Percentiles rank a stretch among this genome's conserved stretches.
Conservation (phyloP, 37 sponge, comb jelly and placozoan genomes). For the Agelas oroides region DNA sequence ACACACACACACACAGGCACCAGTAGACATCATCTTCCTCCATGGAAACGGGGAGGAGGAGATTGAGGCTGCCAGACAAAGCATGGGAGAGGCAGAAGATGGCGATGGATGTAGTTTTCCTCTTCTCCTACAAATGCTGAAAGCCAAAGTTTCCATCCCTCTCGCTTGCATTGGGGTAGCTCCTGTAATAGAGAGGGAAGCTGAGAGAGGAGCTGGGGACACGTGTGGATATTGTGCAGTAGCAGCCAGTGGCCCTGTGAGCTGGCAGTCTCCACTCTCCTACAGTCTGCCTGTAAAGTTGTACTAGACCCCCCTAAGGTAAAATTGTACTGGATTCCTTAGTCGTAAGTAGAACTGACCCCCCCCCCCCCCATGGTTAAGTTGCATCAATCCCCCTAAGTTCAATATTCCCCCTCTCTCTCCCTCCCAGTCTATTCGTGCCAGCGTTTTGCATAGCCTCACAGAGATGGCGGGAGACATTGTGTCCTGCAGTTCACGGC, state of each 20-base stretch:
- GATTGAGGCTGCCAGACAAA: neutral
- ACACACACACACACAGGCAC: no score
- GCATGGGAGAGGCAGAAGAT: no score
- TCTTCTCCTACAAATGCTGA: constrained; percentile 48
- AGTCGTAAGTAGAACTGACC: no score
- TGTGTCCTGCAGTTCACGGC: constrained; percentile 40
- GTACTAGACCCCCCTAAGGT: constrained; percentile 79
- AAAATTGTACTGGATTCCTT: no score
- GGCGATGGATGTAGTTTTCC: no score
- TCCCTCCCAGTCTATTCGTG: constrained; percentile 12
- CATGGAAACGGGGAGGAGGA: constrained; percentile 44
- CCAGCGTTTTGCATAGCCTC: constrained; percentile 51
- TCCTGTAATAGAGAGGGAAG: constrained; percentile 10
- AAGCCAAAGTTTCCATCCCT: no score
- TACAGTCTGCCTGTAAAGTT: constrained; percentile 37
- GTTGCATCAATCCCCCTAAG: no score
- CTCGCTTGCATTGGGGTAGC: constrained; percentile 31
- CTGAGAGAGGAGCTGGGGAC: constrained; percentile 34
- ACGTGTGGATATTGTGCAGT: no score
- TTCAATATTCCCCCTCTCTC: no score
- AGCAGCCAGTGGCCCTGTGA: no score
- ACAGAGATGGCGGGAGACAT: constrained; percentile 19
- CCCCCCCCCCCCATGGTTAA: neutral
- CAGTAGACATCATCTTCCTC: constrained; percentile 1
- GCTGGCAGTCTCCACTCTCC: constrained; percentile 2